Conservation (phyloP, 2,113 vertebrate species). For the Pelvicachromis taeniatus region DNA sequence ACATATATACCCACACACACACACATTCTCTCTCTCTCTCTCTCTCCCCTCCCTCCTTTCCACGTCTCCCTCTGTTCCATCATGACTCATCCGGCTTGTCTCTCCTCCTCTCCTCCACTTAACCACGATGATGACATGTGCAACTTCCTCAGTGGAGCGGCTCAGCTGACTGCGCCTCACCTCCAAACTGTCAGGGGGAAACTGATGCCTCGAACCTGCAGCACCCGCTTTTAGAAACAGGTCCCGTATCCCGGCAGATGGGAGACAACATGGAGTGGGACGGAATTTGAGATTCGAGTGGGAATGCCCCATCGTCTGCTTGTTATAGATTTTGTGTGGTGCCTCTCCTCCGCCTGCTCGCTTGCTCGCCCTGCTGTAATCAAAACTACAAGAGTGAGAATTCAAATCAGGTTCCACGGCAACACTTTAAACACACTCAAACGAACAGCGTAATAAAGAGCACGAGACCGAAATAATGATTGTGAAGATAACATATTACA, state of each 20-base stretch:
- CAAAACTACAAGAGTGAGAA: neutral
- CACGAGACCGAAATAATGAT: neutral
- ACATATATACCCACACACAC: neutral
- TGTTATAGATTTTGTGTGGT: conserved; percentile 30
- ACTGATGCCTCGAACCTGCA: conserved; percentile 10
- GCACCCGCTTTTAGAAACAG: conserved; percentile 33
- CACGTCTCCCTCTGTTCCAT: conserved; percentile 41
- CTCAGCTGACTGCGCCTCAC: conserved; percentile 35
- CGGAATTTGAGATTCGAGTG: conserved; percentile 24
- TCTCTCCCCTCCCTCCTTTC: neutral
- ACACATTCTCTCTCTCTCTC: neutral
- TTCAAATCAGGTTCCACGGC: neutral
- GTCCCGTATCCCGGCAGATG: neutral
- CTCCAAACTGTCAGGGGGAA: conserved; percentile 37
- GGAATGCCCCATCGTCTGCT: conserved; percentile 29
- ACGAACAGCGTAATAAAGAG: neutral
- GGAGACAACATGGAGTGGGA: neutral
- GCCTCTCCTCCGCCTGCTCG: conserved; percentile 4
- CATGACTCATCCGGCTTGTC: conserved; percentile 59
- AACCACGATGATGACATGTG: conserved; percentile 60
- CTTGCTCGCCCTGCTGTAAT: neutral
- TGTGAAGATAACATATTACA: neutral
- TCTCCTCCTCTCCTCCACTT: conserved; percentile 50
- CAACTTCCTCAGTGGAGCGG: conserved; percentile 38
- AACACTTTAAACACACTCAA: neutral